Percentiles rank a stretch among this genome's conserved stretches.
These are phyloP conservation scores for Xestia sexstrigata DNA, from an alignment of 2,888 invertebrate genomes.

Conservation along the genomic window DNA sequence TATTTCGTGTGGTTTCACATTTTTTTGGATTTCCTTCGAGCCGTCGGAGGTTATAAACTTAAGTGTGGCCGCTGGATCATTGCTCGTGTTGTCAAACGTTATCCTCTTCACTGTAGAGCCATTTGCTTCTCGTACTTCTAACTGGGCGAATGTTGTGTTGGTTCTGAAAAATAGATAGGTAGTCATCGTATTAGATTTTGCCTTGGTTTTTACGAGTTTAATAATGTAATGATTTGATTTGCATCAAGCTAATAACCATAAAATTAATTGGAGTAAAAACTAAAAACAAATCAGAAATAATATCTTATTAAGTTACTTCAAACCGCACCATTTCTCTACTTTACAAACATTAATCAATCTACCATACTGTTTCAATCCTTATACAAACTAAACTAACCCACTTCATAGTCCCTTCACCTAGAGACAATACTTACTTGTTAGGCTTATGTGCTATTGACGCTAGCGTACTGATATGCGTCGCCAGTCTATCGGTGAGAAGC, in stretches of 20 bases:
- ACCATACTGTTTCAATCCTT: conserved; percentile 12
- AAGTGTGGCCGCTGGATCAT: conserved; percentile 79
- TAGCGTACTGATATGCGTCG: conserved; percentile 87
- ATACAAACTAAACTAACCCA: conserved; percentile 48
- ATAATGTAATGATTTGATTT: background rate
- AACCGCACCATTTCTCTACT: background rate
- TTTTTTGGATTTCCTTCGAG: conserved; percentile 82
- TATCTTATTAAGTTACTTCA: background rate
- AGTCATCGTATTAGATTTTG: background rate
- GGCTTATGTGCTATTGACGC: conserved; percentile 86
- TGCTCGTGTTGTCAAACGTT: conserved; percentile 84
- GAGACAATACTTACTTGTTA: conserved; percentile 81
- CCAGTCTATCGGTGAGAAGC: conserved; percentile 89
- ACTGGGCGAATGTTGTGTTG: conserved; percentile 86
- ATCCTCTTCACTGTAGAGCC: conserved; percentile 84
- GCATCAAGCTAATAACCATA: background rate
- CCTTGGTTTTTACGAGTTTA: background rate
- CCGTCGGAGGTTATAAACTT: conserved; percentile 84
- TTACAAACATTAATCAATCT: conserved; percentile 8
- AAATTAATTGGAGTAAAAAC: background rate
- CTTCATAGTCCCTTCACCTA: conserved; percentile 55
- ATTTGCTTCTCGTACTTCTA: conserved; percentile 85
- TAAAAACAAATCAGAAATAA: background rate
- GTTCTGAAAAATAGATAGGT: conserved; percentile 80
- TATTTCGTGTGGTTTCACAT: conserved; percentile 87